These are phyloP conservation scores for Drosophila diplacantha DNA, from an alignment of 2,888 invertebrate species.

Conservation along the genomic window DNA sequence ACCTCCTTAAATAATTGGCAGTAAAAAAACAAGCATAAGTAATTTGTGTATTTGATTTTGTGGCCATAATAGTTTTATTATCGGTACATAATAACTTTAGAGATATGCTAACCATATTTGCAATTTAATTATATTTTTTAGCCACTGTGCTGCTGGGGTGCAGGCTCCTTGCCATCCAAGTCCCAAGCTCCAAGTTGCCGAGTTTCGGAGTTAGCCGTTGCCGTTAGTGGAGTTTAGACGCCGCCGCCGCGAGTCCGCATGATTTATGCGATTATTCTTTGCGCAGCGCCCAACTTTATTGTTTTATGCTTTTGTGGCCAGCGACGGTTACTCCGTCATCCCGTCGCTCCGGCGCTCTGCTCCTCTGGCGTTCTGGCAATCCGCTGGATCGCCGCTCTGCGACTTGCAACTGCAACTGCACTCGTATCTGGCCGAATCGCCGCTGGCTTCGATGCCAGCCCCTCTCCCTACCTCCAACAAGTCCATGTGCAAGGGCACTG, in stretches of 20 bases:
- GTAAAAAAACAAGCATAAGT: not conserved
- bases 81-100: not conserved
- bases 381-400: conserved; percentile 31
- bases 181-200: conserved; percentile 8
- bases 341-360: conserved; percentile 11
- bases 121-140: conserved; percentile 5
- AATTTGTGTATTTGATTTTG: not conserved
- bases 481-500: conserved; percentile 11
- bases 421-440: conserved; percentile 54
- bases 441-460: conserved; percentile 52
- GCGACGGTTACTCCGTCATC: conserved; percentile 23
- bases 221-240: conserved; percentile 67
- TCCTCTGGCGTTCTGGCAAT: conserved; percentile 22
- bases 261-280: conserved; percentile 73
- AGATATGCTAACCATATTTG: conserved; percentile 7
- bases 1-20: not conserved
- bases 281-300: conserved; percentile 71
- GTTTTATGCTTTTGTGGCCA: conserved; percentile 69
- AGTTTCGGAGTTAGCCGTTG: conserved; percentile 32
- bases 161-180: conserved; percentile 10
- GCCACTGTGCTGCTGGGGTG: conserved; percentile 29
- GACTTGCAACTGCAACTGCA: conserved; percentile 45
- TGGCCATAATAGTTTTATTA: conserved; percentile 7
- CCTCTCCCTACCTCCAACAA: conserved; percentile 2
- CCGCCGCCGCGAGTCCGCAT: conserved; percentile 65